Percentiles rank a stretch among this genome's conserved stretches.
Evolutionary conservation across 2,888 invertebrate species (phyloP).

Genomic region (Plagodis pulveraria): DNA sequence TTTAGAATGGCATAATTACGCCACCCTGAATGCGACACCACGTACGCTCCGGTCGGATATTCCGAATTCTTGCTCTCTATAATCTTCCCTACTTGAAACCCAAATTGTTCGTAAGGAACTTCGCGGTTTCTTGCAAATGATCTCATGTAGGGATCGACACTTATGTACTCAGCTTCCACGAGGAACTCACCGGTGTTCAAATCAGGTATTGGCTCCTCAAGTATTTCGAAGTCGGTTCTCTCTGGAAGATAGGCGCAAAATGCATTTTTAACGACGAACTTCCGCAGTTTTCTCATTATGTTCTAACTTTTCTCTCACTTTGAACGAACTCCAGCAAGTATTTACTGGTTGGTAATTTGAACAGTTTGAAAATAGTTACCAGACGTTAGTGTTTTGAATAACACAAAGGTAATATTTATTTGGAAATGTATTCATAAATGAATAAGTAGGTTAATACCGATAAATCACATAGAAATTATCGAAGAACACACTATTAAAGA

Average conservation of each 20-base stretch:
- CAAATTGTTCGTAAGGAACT: slow-evolving; percentile 55
- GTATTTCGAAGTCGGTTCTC: slow-evolving; percentile 63
- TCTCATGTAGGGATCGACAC: slow-evolving; percentile 88
- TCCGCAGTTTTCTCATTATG: slow-evolving; percentile 38
- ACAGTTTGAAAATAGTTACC: background rate
- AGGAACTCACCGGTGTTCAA: slow-evolving; percentile 80
- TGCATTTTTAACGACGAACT: slow-evolving; percentile 46
- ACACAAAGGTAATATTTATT: too few species aligned
- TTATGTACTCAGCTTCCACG: slow-evolving; percentile 85
- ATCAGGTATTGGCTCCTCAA: slow-evolving; percentile 61
- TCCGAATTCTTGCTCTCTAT: slow-evolving; percentile 85
- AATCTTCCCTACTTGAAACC: slow-evolving; percentile 75
- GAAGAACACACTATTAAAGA: too few species aligned
- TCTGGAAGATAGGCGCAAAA: slow-evolving; percentile 64
- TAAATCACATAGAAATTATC: too few species aligned
- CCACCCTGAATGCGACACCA: slow-evolving; percentile 87
- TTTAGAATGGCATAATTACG: slow-evolving; percentile 71
- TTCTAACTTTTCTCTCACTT: slow-evolving; percentile 7
- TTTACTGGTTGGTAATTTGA: background rate
- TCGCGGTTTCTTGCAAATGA: slow-evolving; percentile 54
- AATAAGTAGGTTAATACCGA: too few species aligned
- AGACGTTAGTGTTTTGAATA: too few species aligned
- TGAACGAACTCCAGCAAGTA: slow-evolving; percentile 6
- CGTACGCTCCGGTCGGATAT: slow-evolving; percentile 83
- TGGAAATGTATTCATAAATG: too few species aligned